Evolutionary conservation across 1,140 invertebrate species (phyloP).

Genomic region (Oncopeltus fasciatus): DNA sequence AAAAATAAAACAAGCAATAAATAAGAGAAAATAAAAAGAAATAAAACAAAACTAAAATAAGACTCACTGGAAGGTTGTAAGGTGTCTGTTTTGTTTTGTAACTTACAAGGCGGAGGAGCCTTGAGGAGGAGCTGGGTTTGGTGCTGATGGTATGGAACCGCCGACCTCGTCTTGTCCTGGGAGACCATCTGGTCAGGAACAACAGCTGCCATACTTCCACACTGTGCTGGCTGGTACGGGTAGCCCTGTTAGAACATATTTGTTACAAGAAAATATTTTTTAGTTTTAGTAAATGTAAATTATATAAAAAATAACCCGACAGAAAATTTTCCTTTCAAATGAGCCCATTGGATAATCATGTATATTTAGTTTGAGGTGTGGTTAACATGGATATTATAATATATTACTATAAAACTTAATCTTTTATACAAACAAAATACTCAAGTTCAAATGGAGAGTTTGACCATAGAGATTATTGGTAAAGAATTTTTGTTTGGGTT

Average conservation of each 20-base stretch:
- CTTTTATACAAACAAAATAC: too few species aligned
- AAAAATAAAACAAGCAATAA: background rate
- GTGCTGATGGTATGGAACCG: constrained; percentile 12
- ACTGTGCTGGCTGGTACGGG: background rate
- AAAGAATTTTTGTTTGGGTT: too few species aligned
- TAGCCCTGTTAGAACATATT: background rate
- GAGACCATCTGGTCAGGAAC: too few species aligned
- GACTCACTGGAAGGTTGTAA: constrained; percentile 13
- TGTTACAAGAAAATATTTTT: background rate
- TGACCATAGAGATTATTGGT: too few species aligned
- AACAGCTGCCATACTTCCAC: background rate
- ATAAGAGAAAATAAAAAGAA: background rate
- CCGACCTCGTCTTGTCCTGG: background rate
- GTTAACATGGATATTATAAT: too few species aligned
- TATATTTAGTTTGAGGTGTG: too few species aligned
- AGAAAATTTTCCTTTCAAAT: background rate
- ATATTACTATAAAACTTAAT: too few species aligned
- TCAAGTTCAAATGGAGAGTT: too few species aligned
- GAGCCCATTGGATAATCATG: too few species aligned
- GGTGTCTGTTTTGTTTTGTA: constrained; percentile 9
- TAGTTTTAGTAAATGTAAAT: background rate
- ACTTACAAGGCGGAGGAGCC: constrained; percentile 30
- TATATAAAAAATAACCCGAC: background rate
- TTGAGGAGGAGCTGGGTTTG: constrained; percentile 29
- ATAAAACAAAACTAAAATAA: background rate